Percentiles rank a stretch among this genome's conserved stretches.
Conservation (phyloP, 2,888 invertebrate genomes). For the Pyrrhosoma nymphula region DNA sequence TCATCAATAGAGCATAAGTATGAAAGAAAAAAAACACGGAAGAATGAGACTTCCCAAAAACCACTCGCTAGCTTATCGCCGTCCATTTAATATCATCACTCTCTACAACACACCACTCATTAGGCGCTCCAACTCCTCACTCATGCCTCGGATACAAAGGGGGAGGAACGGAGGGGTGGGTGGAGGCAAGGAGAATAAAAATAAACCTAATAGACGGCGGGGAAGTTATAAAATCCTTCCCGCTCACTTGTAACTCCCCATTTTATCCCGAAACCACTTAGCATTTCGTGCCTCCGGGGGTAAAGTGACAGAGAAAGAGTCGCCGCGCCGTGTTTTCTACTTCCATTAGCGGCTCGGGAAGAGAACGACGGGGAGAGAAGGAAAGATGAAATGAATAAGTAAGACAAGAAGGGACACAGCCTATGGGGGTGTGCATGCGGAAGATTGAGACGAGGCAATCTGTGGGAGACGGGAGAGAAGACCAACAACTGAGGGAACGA, state of each 20-base stretch:
- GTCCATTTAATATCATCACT: neutral
- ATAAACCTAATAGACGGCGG: slow-evolving; percentile 48
- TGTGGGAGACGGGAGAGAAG: neutral
- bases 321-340: neutral
- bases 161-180: neutral
- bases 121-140: neutral
- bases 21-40: neutral
- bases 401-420: neutral
- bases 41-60: neutral
- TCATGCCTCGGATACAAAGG: neutral
- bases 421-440: neutral
- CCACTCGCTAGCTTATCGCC: neutral
- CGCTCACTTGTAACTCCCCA: slow-evolving; percentile 22
- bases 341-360: slow-evolving; percentile 47
- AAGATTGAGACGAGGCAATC: neutral
- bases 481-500: neutral
- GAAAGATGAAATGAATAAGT: neutral
- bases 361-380: neutral
- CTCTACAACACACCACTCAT: neutral
- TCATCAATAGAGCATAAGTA: no score
- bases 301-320: neutral
- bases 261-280: slow-evolving; percentile 53
- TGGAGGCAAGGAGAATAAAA: neutral
- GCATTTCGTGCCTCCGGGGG: slow-evolving; percentile 31
- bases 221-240: slow-evolving; percentile 35